Evolutionary conservation across 2,113 vertebrate genomes (phyloP).

Genomic region (Macquaria ambigua): DNA sequence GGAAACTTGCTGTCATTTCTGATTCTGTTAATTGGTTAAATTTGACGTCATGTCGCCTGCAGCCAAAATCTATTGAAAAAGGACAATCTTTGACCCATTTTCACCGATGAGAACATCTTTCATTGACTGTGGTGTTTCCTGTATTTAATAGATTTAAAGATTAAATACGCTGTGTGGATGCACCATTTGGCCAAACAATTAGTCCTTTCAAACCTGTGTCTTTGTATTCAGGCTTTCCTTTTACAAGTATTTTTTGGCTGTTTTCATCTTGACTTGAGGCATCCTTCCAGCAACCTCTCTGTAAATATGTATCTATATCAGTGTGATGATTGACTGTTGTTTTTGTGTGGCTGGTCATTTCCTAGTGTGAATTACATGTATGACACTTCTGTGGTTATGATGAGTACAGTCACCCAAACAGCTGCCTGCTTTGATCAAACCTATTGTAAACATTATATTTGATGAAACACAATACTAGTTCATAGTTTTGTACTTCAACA

Average conservation of each 20-base stretch:
- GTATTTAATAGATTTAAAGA: neutral
- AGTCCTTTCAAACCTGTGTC: neutral
- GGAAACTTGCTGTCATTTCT: slow-evolving; percentile 53
- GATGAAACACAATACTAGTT: neutral
- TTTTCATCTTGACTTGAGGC: neutral
- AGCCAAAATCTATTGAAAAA: slow-evolving; percentile 48
- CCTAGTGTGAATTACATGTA: neutral
- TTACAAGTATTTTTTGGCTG: neutral
- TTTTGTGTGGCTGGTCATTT: neutral
- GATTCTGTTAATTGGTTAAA: slow-evolving; percentile 59
- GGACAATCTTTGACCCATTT: slow-evolving; percentile 43
- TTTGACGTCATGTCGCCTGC: slow-evolving; percentile 44
- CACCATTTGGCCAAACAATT: neutral
- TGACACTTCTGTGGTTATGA: neutral
- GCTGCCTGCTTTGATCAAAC: neutral
- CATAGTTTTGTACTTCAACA: too few relatives aligned
- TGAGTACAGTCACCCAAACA: neutral
- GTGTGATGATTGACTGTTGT: neutral
- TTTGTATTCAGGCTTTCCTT: neutral
- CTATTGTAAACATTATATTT: neutral
- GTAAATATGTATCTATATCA: neutral
- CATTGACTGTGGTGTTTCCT: neutral
- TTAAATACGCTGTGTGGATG: neutral
- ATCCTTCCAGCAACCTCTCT: neutral
- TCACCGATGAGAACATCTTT: neutral